A percentile compares a stretch with the other conserved stretches of the same genome.
phyloP scores from a whole-genome alignment of 2,797 vertebrate genomes.

The Eremophila alpestris region DNA sequence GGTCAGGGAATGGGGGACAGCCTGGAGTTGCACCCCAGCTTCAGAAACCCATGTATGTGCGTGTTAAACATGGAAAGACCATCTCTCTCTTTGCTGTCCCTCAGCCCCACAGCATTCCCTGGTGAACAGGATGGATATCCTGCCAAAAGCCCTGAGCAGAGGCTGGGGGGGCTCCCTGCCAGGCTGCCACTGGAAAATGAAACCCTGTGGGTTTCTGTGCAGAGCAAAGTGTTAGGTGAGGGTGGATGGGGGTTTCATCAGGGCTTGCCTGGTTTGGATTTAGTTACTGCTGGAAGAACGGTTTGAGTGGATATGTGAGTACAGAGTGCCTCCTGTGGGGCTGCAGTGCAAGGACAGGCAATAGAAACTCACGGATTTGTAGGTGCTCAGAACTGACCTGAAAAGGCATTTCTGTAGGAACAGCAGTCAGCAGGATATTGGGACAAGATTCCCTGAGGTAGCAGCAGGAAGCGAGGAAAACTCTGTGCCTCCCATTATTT shows the following conservation, averaged over 20 bases:
- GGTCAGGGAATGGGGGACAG: not conserved
- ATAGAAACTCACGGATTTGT: rapidly evolving
- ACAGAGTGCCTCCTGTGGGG: conserved; percentile 46
- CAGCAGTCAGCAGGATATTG: not conserved
- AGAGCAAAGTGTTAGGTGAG: not conserved
- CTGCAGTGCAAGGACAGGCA: not conserved
- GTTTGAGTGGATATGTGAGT: not conserved
- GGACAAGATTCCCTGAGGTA: not conserved
- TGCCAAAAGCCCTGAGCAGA: not conserved
- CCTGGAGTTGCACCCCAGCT: not conserved
- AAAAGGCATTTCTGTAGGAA: not conserved
- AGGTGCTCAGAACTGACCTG: not conserved
- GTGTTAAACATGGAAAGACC: not conserved
- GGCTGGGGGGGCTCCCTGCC: not conserved
- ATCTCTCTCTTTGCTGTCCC: not conserved
- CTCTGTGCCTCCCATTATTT: not conserved
- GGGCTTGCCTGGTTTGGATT: not conserved
- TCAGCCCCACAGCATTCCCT: not conserved
- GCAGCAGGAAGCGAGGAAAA: not conserved
- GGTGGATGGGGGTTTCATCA: not conserved
- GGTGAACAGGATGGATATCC: not conserved
- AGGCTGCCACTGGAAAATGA: not conserved
- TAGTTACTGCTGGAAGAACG: not conserved
- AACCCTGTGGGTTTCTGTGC: not conserved
- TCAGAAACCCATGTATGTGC: rapidly evolving